Evolutionary conservation across 1,140 invertebrate genomes (phyloP), one percentile per base, ranked within the genome.

Genomic region (Agrypnia vestita): DNA sequence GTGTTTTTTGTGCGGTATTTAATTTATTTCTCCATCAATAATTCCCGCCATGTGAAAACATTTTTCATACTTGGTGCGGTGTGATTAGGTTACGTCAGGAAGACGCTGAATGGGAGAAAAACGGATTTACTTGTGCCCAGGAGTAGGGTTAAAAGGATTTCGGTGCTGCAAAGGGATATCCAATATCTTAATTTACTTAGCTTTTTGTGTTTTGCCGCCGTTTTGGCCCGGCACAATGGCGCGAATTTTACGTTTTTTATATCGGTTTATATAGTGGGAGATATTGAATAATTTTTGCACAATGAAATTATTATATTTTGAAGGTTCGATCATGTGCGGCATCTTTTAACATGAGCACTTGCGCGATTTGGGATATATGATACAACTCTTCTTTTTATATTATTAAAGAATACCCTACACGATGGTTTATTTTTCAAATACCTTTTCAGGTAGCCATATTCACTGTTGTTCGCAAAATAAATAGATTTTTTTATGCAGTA

Each of bases 181-280:
- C 76, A 69, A 83, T 83, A 79, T 83, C 82, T 83, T 83, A 83
- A 83, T 83, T 83, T 83, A 83, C 82, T 83, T 77, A 81, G 74
- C 78, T 81, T 83, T 83, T 83, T 81, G 55, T 79, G 25, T 21
- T 49, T 43, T 55, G 61, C 78, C 78, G 81, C 61, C 55, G 64
- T 53, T 76, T 71, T 49, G 56, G 73, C 25, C 4, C 49, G 13
- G 12, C 61, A 67, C 73, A 62, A 59, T 44, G 61, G 79, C 56
- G 71, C 74, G 49, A 71, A 76, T 80, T 80, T 44, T 15, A 11
- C 4, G 15, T 35, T 44, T 51, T 80, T 79, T 79, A 56, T 73
- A 17, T 53, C 35, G 44, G 59, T 51, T 35, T 35, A 35, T 35
- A 4, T 67, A 19, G 51, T 67, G 10, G 25, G 69, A 80, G 21